Evolutionary conservation across 2,797 vertebrate species (phyloP).

Genomic region (Vireo griseus): DNA sequence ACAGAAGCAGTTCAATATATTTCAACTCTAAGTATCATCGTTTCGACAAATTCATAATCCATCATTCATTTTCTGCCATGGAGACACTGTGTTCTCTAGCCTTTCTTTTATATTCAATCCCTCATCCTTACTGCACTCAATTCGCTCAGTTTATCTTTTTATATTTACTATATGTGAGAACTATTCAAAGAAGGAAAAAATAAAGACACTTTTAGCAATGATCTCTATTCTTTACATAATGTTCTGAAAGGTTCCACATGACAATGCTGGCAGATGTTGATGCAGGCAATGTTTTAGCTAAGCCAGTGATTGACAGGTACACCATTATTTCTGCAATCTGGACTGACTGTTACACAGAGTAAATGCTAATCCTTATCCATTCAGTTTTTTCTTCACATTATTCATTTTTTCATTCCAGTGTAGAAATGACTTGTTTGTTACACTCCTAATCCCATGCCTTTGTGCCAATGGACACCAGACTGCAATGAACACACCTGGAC

Average conservation of each 20-base stretch:
- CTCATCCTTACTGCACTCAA: background rate
- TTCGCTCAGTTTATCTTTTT: background rate
- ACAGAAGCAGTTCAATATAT: background rate
- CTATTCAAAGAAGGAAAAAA: conserved; percentile 32
- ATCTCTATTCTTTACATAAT: conserved; percentile 49
- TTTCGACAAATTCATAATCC: conserved; percentile 3
- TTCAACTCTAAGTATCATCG: background rate
- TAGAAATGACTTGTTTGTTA: conserved; percentile 51
- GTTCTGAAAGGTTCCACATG: conserved; percentile 42
- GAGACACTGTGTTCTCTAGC: background rate
- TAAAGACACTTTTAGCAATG: conserved; percentile 31
- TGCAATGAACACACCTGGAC: conserved; percentile 52
- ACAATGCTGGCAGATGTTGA: conserved; percentile 45
- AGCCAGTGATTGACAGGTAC: conserved; percentile 56
- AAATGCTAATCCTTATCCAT: conserved; percentile 52
- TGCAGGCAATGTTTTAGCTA: conserved; percentile 3
- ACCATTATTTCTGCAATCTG: conserved; percentile 60
- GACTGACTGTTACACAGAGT: conserved; percentile 48
- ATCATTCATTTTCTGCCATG: background rate
- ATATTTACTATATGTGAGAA: conserved; percentile 10
- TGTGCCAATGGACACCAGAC: conserved; percentile 26
- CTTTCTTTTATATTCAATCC: background rate
- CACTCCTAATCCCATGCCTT: conserved; percentile 11
- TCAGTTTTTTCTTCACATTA: conserved; percentile 42
- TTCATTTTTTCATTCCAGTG: conserved; percentile 55